A percentile compares a stretch with the other conserved stretches of the same genome.
Conservation (phyloP, 2,797 vertebrate species). For the Sebastiscus albofasciatus region DNA sequence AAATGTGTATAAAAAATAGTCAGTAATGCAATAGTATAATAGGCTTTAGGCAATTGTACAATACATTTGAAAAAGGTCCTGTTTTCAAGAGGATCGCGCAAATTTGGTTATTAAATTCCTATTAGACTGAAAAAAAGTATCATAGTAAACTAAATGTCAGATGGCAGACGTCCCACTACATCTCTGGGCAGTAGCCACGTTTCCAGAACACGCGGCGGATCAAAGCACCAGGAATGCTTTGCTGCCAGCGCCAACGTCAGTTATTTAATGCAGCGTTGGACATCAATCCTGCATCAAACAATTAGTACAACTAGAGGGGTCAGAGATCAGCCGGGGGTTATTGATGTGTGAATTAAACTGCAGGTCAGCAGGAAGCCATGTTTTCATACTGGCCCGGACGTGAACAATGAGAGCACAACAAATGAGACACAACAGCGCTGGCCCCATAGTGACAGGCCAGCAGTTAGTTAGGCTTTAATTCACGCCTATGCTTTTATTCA, state of each 20-base stretch:
- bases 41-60: not conserved
- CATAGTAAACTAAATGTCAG: not conserved
- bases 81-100: not conserved
- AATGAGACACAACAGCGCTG: slow-evolving; percentile 71
- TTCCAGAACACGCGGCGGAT: slow-evolving; percentile 51
- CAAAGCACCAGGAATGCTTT: slow-evolving; percentile 25
- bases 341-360: slow-evolving; percentile 86
- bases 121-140: not conserved
- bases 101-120: not conserved
- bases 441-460: slow-evolving; percentile 70
- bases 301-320: slow-evolving; percentile 80
- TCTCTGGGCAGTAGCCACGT: not conserved
- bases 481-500: slow-evolving; percentile 52
- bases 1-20: not conserved
- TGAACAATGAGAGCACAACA: slow-evolving; percentile 80
- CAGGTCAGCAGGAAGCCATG: slow-evolving; percentile 85
- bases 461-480: slow-evolving; percentile 71
- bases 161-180: not conserved
- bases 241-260: slow-evolving; percentile 28
- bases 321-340: slow-evolving; percentile 82
- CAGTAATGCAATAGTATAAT: not conserved
- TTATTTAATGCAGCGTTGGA: slow-evolving; percentile 77
- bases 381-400: slow-evolving; percentile 73
- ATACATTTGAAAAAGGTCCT: not conserved
- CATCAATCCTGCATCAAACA: slow-evolving; percentile 85